Evolutionary conservation across 2,113 vertebrate species (phyloP).

Genomic region (Rhea americana): DNA sequence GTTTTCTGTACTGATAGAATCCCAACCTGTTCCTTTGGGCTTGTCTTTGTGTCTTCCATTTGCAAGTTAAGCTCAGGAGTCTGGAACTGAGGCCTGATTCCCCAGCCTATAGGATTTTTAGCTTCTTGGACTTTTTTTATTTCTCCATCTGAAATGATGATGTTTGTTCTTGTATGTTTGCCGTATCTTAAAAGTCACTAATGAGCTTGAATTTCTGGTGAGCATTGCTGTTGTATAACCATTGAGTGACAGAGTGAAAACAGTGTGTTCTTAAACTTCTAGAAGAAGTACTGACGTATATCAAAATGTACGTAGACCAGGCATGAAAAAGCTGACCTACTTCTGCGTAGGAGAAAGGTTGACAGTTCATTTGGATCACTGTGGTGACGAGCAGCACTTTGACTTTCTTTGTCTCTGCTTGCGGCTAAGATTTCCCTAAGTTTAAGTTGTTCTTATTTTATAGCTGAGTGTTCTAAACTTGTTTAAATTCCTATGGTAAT

Average conservation of each 20-base stretch:
- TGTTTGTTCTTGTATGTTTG: background rate
- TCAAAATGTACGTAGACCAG: background rate
- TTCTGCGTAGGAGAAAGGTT: background rate
- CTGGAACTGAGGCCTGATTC: background rate
- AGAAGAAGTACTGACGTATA: background rate
- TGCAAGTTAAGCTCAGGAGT: background rate
- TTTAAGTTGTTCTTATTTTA: background rate
- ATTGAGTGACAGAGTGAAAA: background rate
- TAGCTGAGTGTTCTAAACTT: background rate
- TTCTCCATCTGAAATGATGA: background rate
- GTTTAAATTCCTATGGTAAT: conserved; percentile 28
- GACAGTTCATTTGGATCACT: background rate
- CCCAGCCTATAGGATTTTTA: background rate
- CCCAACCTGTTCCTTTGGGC: background rate
- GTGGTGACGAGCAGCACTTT: background rate
- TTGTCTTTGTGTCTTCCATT: background rate
- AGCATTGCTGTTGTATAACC: background rate
- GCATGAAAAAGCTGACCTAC: background rate
- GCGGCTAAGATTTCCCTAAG: background rate
- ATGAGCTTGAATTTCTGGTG: background rate
- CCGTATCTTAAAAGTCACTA: background rate
- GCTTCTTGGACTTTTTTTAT: background rate
- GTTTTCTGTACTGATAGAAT: background rate
- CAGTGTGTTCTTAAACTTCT: background rate
- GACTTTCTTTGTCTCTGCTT: background rate